phyloP scores from a whole-genome alignment of 1,140 invertebrate genomes.

The Acromyrmex heyeri region DNA sequence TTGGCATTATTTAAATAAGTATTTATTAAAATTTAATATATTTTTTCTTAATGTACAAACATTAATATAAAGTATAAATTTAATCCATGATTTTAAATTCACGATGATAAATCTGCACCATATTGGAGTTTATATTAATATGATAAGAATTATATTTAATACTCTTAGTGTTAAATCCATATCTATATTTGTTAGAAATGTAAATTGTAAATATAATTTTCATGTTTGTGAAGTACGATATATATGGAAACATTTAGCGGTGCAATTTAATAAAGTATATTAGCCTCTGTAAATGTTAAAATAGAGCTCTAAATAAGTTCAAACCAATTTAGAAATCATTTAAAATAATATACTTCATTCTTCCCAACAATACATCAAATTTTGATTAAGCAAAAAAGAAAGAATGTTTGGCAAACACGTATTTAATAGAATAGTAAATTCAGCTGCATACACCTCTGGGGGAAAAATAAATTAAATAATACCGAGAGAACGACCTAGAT shows the following conservation, averaged over 20 bases:
- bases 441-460: neutral
- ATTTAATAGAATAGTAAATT: conserved; percentile 48
- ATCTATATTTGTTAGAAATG: neutral
- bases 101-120: too few relatives aligned
- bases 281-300: neutral
- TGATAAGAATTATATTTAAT: too few relatives aligned
- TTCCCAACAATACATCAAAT: neutral
- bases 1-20: too few relatives aligned
- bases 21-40: too few relatives aligned
- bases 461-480: conserved; percentile 31
- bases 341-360: conserved; percentile 24
- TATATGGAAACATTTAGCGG: neutral
- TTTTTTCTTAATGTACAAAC: too few relatives aligned
- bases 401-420: neutral
- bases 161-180: too few relatives aligned
- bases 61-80: too few relatives aligned
- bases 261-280: neutral
- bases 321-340: neutral
- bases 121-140: too few relatives aligned
- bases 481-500: neutral
- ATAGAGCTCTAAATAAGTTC: neutral
- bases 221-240: too few relatives aligned
- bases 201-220: conserved; percentile 2
- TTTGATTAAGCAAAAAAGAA: conserved; percentile 15
- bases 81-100: too few relatives aligned